Percentiles rank a stretch among this genome's conserved stretches.
These are phyloP conservation scores for Podotricha telesiphe DNA, from an alignment of 2,888 invertebrate species.

Conservation along the genomic window DNA sequence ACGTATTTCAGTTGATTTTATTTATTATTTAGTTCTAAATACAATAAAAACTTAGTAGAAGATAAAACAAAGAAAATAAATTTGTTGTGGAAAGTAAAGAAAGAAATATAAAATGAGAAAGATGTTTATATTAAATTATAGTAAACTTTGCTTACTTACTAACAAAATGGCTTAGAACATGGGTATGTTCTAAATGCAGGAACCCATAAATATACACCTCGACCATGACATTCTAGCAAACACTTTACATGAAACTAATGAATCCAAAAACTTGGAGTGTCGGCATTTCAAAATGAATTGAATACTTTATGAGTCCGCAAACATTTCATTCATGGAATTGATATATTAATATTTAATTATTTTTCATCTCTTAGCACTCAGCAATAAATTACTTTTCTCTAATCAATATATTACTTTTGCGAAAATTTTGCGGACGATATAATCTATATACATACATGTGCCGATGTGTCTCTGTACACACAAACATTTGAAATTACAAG, in stretches of 20 bases:
- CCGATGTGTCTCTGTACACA: no score
- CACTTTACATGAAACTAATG: conserved; percentile 9
- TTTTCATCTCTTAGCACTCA: neutral
- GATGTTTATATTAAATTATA: no score
- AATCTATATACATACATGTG: no score
- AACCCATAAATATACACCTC: neutral
- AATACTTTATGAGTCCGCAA: conserved; percentile 7
- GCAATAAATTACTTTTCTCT: neutral
- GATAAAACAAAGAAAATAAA: no score
- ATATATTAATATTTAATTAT: conserved; percentile 6
- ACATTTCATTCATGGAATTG: conserved; percentile 1
- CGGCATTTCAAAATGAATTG: neutral
- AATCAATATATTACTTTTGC: neutral
- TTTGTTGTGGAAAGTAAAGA: no score
- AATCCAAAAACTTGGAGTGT: neutral
- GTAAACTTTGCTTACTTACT: neutral
- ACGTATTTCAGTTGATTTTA: no score
- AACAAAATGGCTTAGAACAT: neutral
- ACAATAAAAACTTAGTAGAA: no score
- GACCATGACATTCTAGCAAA: neutral
- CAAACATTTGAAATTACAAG: no score
- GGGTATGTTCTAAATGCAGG: neutral
- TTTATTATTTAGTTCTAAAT: no score
- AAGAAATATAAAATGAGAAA: no score
- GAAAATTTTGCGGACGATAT: no score